phyloP scores from a whole-genome alignment of 2,797 vertebrate species.

The Etheostoma nigrum region DNA sequence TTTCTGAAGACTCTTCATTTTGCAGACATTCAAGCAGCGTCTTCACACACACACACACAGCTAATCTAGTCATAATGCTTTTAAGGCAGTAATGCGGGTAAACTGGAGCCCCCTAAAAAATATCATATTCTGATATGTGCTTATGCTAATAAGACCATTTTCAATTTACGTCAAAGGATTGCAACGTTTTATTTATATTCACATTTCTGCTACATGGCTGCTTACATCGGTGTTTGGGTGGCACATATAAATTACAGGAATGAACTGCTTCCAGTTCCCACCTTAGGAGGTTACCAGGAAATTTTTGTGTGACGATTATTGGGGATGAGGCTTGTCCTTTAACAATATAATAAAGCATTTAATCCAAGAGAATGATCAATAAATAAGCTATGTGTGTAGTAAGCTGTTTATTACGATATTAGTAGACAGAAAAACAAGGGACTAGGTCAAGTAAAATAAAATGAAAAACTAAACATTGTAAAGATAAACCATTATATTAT shows the following conservation, averaged over 20 bases:
- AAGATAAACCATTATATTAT: not conserved
- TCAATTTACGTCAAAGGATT: not conserved
- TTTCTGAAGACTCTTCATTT: not conserved
- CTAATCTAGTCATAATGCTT: slow-evolving; percentile 5
- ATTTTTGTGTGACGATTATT: not conserved
- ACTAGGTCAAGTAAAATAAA: not conserved
- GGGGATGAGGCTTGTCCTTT: not conserved
- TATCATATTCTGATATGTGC: slow-evolving; percentile 6
- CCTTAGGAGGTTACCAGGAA: not conserved
- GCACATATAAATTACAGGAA: slow-evolving; percentile 24
- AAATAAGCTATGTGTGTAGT: not conserved
- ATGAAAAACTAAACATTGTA: not conserved
- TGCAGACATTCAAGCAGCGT: not conserved
- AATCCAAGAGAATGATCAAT: slow-evolving; percentile 15
- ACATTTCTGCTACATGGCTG: slow-evolving; percentile 17
- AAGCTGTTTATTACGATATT: not conserved
- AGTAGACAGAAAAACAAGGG: not conserved
- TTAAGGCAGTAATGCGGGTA: not conserved
- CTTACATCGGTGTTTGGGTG: not conserved
- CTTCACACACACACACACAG: slow-evolving; percentile 5
- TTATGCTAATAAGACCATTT: slow-evolving; percentile 7
- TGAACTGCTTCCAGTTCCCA: slow-evolving; percentile 6
- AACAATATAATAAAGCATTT: not conserved
- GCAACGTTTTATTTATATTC: slow-evolving; percentile 20
- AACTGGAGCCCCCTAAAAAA: not conserved